A percentile compares a stretch with the other conserved stretches of the same genome.
These are phyloP conservation scores for Rhyacophila evoluta DNA, from an alignment of 2,888 invertebrate genomes.

Conservation along the genomic window DNA sequence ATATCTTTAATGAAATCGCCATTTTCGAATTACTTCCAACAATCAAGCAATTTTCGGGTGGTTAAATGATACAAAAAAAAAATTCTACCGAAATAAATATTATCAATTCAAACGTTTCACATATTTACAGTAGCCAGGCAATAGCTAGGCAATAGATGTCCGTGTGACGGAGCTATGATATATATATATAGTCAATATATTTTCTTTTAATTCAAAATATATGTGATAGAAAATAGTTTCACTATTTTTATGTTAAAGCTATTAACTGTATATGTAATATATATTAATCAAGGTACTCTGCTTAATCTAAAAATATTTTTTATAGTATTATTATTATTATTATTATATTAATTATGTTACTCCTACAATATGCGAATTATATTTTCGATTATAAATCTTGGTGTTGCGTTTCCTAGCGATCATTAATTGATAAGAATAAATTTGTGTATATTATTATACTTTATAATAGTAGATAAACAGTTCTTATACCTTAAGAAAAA, in stretches of 20 bases:
- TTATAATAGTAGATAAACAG: slow-evolving; percentile 27
- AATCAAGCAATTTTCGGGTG: too few species aligned
- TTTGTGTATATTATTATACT: slow-evolving; percentile 33
- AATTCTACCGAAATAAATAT: too few species aligned
- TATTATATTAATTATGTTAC: slow-evolving; percentile 35
- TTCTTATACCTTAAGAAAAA: slow-evolving; percentile 43
- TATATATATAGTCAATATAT: slow-evolving; percentile 14
- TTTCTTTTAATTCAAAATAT: slow-evolving; percentile 53
- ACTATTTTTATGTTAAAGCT: slow-evolving; percentile 53
- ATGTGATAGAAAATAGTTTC: slow-evolving; percentile 54
- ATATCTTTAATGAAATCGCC: too few species aligned
- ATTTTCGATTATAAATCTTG: slow-evolving; percentile 54
- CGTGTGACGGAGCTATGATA: slow-evolving; percentile 7
- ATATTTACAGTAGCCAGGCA: slow-evolving; percentile 4
- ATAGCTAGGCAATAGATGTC: neutral
- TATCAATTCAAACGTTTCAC: neutral
- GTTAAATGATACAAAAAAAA: too few species aligned
- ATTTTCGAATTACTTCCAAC: too few species aligned
- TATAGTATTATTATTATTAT: slow-evolving; percentile 30
- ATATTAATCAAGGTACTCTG: slow-evolving; percentile 53
- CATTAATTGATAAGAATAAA: slow-evolving; percentile 39
- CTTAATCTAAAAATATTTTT: slow-evolving; percentile 53
- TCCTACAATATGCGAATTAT: slow-evolving; percentile 52
- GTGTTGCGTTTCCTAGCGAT: slow-evolving; percentile 55
- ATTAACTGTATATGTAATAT: slow-evolving; percentile 50